Percentiles rank a stretch among this genome's conserved stretches.
These are phyloP conservation scores for Chloroclysta siterata DNA, from an alignment of 2,888 invertebrate species.

Conservation along the genomic window DNA sequence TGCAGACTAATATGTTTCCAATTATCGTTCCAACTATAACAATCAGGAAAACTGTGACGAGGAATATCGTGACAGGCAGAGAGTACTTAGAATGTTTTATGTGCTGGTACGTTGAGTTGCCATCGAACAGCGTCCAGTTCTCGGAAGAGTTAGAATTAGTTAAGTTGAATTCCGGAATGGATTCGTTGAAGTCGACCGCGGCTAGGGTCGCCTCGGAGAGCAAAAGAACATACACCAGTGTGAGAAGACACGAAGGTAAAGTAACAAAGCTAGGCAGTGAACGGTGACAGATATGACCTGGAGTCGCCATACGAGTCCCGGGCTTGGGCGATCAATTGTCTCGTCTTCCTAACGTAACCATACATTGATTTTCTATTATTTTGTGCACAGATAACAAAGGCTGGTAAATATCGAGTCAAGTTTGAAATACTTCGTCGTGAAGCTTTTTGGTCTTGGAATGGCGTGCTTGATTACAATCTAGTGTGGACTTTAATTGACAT, in stretches of 20 bases:
- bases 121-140: slow-evolving; percentile 70
- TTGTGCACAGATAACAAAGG: slow-evolving; percentile 44
- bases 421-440: slow-evolving; percentile 74
- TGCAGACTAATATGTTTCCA: slow-evolving; percentile 96
- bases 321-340: slow-evolving; percentile 68
- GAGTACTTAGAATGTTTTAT: slow-evolving; percentile 78
- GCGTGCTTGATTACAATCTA: slow-evolving; percentile 67
- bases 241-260: slow-evolving; percentile 83
- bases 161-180: slow-evolving; percentile 54
- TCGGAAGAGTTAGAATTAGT: slow-evolving; percentile 63
- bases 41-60: slow-evolving; percentile 89
- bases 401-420: slow-evolving; percentile 60
- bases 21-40: slow-evolving; percentile 92
- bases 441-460: slow-evolving; percentile 69
- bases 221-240: slow-evolving; percentile 70
- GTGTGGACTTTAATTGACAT: slow-evolving; percentile 75
- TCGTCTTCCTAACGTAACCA: slow-evolving; percentile 72
- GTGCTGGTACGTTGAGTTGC: slow-evolving; percentile 58
- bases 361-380: slow-evolving; percentile 70
- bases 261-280: slow-evolving; percentile 84
- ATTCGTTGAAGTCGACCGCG: slow-evolving; percentile 64
- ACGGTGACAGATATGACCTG: slow-evolving; percentile 72
- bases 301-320: slow-evolving; percentile 84
- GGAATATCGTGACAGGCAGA: slow-evolving; percentile 85
- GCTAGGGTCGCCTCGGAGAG: slow-evolving; percentile 61